A percentile compares a stretch with the other conserved stretches of the same genome.
These are phyloP conservation scores for Eilema depressum DNA, from an alignment of 2,888 invertebrate species.

Conservation along the genomic window DNA sequence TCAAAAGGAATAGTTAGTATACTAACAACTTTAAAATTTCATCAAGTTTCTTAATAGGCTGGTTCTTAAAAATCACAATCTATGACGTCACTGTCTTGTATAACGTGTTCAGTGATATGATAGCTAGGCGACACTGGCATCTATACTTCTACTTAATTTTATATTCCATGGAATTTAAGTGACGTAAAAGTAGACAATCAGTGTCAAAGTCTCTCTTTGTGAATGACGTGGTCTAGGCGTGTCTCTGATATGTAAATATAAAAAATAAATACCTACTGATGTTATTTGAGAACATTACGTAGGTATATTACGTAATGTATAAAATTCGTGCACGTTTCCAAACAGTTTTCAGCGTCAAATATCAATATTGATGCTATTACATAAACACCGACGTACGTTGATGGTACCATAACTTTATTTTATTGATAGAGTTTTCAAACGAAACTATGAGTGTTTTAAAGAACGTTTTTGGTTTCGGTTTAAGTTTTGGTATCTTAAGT, in stretches of 20 bases:
- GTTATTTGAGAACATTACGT: constrained; percentile 4
- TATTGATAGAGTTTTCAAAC: not conserved
- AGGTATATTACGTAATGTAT: not conserved
- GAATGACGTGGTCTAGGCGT: not conserved
- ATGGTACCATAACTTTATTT: not conserved
- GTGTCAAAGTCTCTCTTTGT: not conserved
- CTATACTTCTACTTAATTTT: not conserved
- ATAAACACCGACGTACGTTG: constrained; percentile 6
- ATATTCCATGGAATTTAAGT: not conserved
- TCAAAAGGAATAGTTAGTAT: too few species aligned
- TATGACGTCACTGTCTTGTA: not conserved
- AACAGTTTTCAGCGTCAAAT: not conserved
- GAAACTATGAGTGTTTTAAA: not conserved
- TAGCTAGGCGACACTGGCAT: not conserved
- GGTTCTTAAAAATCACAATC: not conserved
- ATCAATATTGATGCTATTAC: constrained; percentile 5
- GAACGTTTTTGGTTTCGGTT: not conserved
- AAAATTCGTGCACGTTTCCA: not conserved
- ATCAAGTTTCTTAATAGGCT: too few species aligned
- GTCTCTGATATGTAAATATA: not conserved
- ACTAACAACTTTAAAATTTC: too few species aligned
- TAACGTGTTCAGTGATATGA: too few species aligned
- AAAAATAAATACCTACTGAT: not conserved
- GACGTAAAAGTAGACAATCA: not conserved
- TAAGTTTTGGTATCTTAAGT: not conserved